Percentiles rank a stretch among this genome's conserved stretches.
Conservation (phyloP, 1,140 invertebrate genomes). For the Orius insidiosus region DNA sequence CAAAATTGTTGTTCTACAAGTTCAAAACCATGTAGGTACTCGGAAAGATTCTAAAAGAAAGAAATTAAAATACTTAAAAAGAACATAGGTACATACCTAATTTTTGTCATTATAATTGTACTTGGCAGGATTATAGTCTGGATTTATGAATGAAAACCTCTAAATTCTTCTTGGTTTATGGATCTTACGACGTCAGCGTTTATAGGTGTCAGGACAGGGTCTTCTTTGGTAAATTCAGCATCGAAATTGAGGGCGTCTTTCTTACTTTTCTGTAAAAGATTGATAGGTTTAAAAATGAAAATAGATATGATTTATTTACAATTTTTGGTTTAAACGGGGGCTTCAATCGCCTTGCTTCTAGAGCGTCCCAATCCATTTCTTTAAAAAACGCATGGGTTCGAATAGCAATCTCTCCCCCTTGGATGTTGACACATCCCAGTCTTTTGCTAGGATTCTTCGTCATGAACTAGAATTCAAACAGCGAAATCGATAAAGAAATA, state of each 20-base stretch:
- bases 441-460: constrained; percentile 92
- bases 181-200: constrained; percentile 73
- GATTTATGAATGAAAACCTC: constrained; percentile 91
- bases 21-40: too few species aligned
- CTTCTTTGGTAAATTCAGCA: constrained; percentile 97
- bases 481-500: too few species aligned
- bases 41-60: too few species aligned
- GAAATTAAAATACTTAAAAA: too few species aligned
- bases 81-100: constrained; percentile 12
- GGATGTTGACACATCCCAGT: constrained; percentile 66
- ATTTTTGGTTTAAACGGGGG: constrained; percentile 97
- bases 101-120: constrained; percentile 17
- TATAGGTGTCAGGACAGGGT: constrained; percentile 87
- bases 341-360: constrained; percentile 77
- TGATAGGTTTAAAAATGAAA: not conserved
- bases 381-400: constrained; percentile 86
- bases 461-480: constrained; percentile 86
- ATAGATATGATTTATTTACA: constrained; percentile 40
- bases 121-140: constrained; percentile 62
- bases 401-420: constrained; percentile 76
- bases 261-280: constrained; percentile 72
- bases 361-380: constrained; percentile 89
- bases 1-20: too few species aligned
- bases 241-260: constrained; percentile 98
- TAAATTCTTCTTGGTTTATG: constrained; percentile 96